These are phyloP conservation scores for Mylabris phalerata DNA, from an alignment of 1,140 invertebrate species.

Conservation along the genomic window DNA sequence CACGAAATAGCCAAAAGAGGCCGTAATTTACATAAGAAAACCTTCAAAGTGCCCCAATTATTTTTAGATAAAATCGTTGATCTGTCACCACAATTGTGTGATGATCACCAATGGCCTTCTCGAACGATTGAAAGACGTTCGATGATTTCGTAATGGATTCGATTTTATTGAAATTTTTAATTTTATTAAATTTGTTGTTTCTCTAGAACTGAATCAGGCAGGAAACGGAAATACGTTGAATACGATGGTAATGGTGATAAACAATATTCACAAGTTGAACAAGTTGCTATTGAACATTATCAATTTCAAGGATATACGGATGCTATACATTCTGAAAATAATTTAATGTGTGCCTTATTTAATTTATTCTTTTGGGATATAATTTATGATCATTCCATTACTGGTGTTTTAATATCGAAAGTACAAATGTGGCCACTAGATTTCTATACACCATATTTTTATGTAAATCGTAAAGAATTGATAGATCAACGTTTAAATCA, in stretches of 20 bases:
- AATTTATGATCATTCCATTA: conserved; percentile 27
- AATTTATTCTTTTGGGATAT: conserved; percentile 37
- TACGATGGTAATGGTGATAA: conserved; percentile 13
- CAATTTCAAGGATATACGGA: conserved; percentile 14
- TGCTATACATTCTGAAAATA: conserved; percentile 33
- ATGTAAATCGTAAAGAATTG: conserved; percentile 29
- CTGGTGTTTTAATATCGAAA: conserved; percentile 28
- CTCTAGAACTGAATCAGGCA: conserved; percentile 17
- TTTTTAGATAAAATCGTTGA: conserved; percentile 7
- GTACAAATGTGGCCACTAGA: conserved; percentile 32
- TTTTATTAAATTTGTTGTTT: neutral
- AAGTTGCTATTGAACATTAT: conserved; percentile 28
- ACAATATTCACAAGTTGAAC: conserved; percentile 23
- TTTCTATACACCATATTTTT: conserved; percentile 30
- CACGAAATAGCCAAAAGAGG: conserved; percentile 16
- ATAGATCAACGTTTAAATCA: conserved; percentile 28
- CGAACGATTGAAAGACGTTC: conserved; percentile 2
- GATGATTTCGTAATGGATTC: conserved; percentile 5
- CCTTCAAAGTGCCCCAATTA: conserved; percentile 9
- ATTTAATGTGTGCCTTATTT: conserved; percentile 23
- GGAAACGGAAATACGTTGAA: conserved; percentile 20
- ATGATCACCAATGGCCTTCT: conserved; percentile 5
- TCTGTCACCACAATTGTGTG: conserved; percentile 2
- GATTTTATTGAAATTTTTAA: neutral
- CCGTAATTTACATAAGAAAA: conserved; percentile 17